Percentiles rank a stretch among this genome's conserved stretches.
These are phyloP conservation scores for Bombus balteatus DNA, from an alignment of 1,140 invertebrate species.

Conservation along the genomic window DNA sequence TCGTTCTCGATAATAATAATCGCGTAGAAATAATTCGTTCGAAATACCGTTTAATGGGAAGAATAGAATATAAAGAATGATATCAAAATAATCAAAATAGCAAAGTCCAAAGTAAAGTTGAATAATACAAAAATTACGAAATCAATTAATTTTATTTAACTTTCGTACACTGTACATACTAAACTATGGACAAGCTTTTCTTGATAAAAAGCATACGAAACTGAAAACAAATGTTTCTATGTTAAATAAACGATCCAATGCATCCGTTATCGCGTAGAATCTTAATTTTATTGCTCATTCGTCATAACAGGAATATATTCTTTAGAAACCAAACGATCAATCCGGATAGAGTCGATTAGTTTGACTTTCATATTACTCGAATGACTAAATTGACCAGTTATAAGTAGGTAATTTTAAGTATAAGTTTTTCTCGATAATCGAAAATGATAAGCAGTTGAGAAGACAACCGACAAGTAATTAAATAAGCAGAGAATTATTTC, in stretches of 20 bases:
- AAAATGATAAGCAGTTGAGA: background rate
- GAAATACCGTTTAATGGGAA: too few species aligned
- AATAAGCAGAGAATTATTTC: conserved; percentile 5
- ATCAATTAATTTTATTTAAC: too few species aligned
- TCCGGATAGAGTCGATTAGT: too few species aligned
- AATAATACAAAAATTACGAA: background rate
- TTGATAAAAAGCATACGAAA: too few species aligned
- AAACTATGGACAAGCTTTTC: background rate
- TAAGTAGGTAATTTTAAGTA: background rate
- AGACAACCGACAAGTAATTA: background rate
- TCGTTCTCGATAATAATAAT: too few species aligned
- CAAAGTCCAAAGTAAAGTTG: too few species aligned
- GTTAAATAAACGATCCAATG: background rate
- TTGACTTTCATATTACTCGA: background rate
- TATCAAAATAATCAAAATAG: too few species aligned
- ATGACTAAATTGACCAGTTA: background rate
- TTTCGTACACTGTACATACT: background rate
- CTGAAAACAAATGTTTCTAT: background rate
- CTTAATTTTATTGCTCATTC: background rate
- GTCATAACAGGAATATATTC: background rate
- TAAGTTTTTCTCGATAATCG: background rate
- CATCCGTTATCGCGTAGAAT: too few species aligned
- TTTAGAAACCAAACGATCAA: background rate
- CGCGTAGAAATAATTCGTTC: too few species aligned
- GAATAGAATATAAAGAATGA: too few species aligned